Evolutionary conservation across 2,888 invertebrate genomes (phyloP), one percentile per base, ranked within the genome.

Genomic region (Adelphocoris suturalis): DNA sequence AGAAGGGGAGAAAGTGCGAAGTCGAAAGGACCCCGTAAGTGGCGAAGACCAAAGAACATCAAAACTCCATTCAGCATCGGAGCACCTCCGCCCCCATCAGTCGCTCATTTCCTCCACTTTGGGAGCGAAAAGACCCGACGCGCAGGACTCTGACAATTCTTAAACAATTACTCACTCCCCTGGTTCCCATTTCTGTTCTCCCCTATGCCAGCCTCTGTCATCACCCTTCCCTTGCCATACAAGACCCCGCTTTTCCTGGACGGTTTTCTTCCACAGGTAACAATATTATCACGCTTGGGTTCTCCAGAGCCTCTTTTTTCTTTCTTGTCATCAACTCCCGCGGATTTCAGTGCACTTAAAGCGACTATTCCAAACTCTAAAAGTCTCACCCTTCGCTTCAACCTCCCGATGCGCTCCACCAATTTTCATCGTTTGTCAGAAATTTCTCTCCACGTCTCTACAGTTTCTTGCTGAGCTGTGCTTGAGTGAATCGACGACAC

Each of bases 131-230:
- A 37, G 76, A 28, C 27, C 4, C 76, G 12, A 37, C 76, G 28
- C 23, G n/a, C 76, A n/a, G 14, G 37, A 13, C 28, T 28, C 76
- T 12, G n/a, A 76, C 76, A 16, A 76, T 76, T 76, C 76, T 76
- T 76, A 46, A 46, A 76, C 76, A 76, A 76, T 76, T 76, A 76
- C 76, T 76, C 46, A 76, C 28, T 28, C 76, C n/a, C 46, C 76
- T 61, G 61, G n/a, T 61, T 61, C 61, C 19, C 61, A 0, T 52
- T 52, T 52, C 61, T 61, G 61, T 61, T 61, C 61, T 0, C 61
- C n/a, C 11, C 19, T n/a, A 9, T 19, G 61, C 61, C 37, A 61
- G 61, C 19, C 19, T 19, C 61, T 9, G 3, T 61, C n/a, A n/a
- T 19, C 61, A 19, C 14, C 61, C 37, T 37, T 37, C 37, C 37